Evolutionary conservation across 23 tunicate genomes (phyloP).

Genomic region (Halocynthia aurantium): DNA sequence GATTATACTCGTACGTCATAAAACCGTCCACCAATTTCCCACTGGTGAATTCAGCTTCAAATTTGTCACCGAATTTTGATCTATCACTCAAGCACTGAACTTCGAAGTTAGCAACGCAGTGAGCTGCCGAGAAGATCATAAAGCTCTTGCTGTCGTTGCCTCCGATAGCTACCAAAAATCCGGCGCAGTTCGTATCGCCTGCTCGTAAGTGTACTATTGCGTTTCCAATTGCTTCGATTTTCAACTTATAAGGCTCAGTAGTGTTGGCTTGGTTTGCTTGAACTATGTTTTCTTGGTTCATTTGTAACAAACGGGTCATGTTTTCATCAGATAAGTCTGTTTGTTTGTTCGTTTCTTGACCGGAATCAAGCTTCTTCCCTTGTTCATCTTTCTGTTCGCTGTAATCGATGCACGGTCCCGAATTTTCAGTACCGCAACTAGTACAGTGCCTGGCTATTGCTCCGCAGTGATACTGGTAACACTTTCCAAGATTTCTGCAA

Average conservation of each 20-base stretch:
- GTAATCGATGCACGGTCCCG: slow-evolving; percentile 12
- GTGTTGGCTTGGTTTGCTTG: not conserved
- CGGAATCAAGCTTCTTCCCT: not conserved
- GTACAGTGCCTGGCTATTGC: slow-evolving; percentile 28
- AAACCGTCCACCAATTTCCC: slow-evolving; percentile 11
- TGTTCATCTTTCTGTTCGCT: not conserved
- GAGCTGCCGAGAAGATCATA: slow-evolving; percentile 41
- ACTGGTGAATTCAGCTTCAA: not conserved
- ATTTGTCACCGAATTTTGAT: not conserved
- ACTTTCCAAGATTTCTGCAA: slow-evolving; percentile 49
- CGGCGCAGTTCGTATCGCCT: slow-evolving; percentile 29
- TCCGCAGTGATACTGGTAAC: slow-evolving; percentile 51
- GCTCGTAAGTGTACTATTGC: slow-evolving; percentile 20
- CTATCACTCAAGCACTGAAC: slow-evolving; percentile 19
- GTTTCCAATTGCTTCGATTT: slow-evolving; percentile 9
- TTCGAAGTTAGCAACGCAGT: slow-evolving; percentile 34
- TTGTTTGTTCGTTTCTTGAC: not conserved
- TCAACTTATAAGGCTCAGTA: not conserved
- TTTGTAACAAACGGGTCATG: not conserved
- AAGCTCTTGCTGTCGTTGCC: not conserved
- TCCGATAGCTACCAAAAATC: slow-evolving; percentile 23
- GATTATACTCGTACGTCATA: slow-evolving; percentile 15
- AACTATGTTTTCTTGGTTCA: not conserved
- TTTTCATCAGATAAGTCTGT: not conserved
- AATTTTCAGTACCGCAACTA: slow-evolving; percentile 8